phyloP scores from a whole-genome alignment of 2,888 invertebrate genomes.

The Digitonthophagus gazella region DNA sequence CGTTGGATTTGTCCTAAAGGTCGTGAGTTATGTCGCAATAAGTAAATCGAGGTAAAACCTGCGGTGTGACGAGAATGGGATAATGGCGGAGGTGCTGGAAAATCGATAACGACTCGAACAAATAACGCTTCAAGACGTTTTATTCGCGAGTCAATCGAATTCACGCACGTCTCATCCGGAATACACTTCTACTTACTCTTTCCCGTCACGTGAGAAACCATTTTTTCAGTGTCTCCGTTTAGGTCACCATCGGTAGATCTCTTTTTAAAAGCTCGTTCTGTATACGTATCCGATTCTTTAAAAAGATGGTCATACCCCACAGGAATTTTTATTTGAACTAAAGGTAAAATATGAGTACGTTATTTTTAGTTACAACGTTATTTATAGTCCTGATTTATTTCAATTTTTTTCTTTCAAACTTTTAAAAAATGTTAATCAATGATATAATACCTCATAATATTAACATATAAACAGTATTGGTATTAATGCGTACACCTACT shows the following conservation, averaged over 20 bases:
- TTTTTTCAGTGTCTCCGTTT: background rate
- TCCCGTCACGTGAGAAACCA: background rate
- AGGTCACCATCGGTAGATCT: no score
- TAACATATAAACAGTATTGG: no score
- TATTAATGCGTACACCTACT: no score
- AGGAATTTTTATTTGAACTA: no score
- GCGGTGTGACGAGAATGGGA: background rate
- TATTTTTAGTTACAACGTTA: no score
- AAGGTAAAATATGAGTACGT: no score
- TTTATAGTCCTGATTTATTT: no score
- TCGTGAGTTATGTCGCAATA: background rate
- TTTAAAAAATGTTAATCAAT: no score
- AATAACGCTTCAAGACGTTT: background rate
- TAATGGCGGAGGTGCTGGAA: background rate
- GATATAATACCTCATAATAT: no score
- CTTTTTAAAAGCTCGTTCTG: background rate
- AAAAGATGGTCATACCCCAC: no score
- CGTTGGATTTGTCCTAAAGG: background rate
- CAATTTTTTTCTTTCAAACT: no score
- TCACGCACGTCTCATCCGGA: background rate
- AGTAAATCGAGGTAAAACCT: background rate
- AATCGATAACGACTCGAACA: background rate
- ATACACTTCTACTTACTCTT: background rate
- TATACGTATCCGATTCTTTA: no score
- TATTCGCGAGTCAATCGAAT: background rate